Base-by-base conservation (phyloP, 2,113 vertebrate species). In the Otolemur garnettii region DNA sequence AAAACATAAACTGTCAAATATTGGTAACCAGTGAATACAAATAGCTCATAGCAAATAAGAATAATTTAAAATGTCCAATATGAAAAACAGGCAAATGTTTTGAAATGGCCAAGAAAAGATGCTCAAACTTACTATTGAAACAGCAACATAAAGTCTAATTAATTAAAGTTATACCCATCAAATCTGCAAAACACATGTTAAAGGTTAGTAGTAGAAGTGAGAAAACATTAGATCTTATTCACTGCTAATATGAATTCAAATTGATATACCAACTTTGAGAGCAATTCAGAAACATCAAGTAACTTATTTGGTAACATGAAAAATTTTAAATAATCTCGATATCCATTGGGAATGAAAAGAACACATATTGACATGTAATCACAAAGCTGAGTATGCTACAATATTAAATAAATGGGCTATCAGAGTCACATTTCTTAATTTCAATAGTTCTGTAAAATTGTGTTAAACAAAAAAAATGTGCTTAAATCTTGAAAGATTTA, bases 281-380 rank as follows among this genome's bases (percentile, higher is more conserved):
- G 57, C 12, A 82, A 24, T 90, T 94, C 60, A 75, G 35, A 21
- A 80, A 85, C 80, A 75, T n/a, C 35, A 75, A 75, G 18, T 35
- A 91, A 87, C 35, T 24, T 86, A 35, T 84, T 45, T 80, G 60
- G 19, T 55, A 69, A 45, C n/a, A 79, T 87, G 26, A 91, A 91
- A 66, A 80, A 35, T 42, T 26, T 87, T 50, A 28, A 79, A 84
- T 10, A 82, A 81, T 77, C 28, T 93, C 69, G 53, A 35, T 38
- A 95, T 66, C 2, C 22, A 82, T 33, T 78, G 45, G 93, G 50
- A 71, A 91, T 60, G 68, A 35, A 24, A 78, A 90, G 17, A 72
- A 33, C 77, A 8, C 21, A 7, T 83, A 38, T 12, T 59, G 5
- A 71, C n/a, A 69, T 60, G 5, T 62, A 89, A 80, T 57, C 14